Base-by-base conservation (phyloP, 2,888 invertebrate genomes). In the Tethea ocularis region DNA sequence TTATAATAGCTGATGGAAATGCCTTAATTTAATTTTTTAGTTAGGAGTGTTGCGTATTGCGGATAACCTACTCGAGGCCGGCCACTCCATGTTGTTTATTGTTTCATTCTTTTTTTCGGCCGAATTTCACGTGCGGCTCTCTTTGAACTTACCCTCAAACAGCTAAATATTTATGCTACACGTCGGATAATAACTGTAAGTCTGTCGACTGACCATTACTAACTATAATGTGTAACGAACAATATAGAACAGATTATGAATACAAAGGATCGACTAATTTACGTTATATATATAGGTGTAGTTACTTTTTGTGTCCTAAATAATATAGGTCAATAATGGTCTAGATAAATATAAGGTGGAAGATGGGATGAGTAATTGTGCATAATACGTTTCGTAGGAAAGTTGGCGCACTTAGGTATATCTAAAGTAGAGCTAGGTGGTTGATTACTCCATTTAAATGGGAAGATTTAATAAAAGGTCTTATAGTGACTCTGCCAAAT, bases 151-250 rank as follows among this genome's bases (percentile, higher is more conserved):
- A 77, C 77, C 79, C 82, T 83, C 81, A 75, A 78, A 81, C 79
- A 80, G 79, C 68, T 84, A 80, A 84, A 82, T 88, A 88, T 88
- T 88, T 88, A 87, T 81, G 69, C 84, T 84, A 83, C 74, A 72
- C 79, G 78, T 84, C 83, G 78, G 81, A 80, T 84, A 82, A 86
- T 87, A 86, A 82, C 84, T 82, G 73, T 86, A 76, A 87, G 78
- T 87, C 88, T 88, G 82, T 88, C 87, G 82, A 81, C 85, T 82
- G 82, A 71, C 80, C 83, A 86, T 88, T 87, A 87, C 82, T 84
- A 81, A 77, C 72, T 71, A 68, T 87, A 85, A 83, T 82, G 84
- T 78, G 79, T 80, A 82, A 71, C 69, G 80, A 78, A 83, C 72
- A 83, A 88, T 86, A 85, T 81, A 82, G 83, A 86, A 83, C 87